A percentile compares a stretch with the other conserved stretches of the same genome.
These are phyloP conservation scores for Ophonus ardosiacus DNA, from an alignment of 2,888 invertebrate genomes.

Conservation along the genomic window DNA sequence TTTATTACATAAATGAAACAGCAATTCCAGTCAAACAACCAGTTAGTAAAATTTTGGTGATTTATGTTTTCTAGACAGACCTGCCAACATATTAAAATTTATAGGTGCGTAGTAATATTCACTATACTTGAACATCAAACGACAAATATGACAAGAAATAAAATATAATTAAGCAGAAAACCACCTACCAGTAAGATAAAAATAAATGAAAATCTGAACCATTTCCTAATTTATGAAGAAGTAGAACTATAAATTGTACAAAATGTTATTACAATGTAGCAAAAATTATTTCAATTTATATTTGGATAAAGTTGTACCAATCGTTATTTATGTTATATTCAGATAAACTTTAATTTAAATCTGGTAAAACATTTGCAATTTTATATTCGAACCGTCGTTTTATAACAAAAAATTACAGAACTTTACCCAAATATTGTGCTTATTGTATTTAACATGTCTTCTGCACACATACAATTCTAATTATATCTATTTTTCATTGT, in stretches of 20 bases:
- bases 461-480: no score
- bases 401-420: no score
- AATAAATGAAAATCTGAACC: neutral
- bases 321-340: no score
- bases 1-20: constrained; percentile 30
- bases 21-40: constrained; percentile 23
- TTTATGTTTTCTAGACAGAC: constrained; percentile 27
- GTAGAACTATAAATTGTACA: neutral
- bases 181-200: neutral
- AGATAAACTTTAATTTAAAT: no score
- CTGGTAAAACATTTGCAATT: no score
- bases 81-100: constrained; percentile 20
- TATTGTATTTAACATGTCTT: no score
- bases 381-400: no score
- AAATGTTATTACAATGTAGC: neutral
- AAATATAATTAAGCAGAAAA: neutral
- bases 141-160: neutral
- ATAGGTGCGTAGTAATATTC: constrained; percentile 1
- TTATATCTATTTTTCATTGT: no score
- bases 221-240: neutral
- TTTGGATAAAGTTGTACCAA: no score
- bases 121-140: constrained; percentile 5
- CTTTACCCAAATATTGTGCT: no score
- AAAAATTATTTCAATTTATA: neutral
- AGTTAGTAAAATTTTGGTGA: constrained; percentile 33